Base-by-base conservation (phyloP, 2,113 vertebrate species). In the Columbina picui region DNA sequence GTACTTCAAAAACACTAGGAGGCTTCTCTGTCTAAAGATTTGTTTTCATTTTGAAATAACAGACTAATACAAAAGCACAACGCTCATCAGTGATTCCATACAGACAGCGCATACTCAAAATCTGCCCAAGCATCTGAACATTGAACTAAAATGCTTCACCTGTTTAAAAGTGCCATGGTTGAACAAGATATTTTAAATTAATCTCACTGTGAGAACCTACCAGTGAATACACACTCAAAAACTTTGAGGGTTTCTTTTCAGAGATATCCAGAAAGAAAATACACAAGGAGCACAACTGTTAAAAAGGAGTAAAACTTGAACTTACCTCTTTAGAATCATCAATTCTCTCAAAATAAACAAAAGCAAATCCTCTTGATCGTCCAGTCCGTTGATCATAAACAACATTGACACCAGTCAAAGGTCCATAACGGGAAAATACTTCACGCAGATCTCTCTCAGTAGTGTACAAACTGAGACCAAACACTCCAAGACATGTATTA, bases 381-480 rank as follows among this genome's bases (percentile, higher is more conserved):
- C 99, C 98, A 18, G 99, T 99, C 81, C 99, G 98, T 70, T 99
- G 99, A 97, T 99, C 99, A 67, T 99, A 99, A 88, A 99, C 99
- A 41, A 99, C 99, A 64, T 99, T 99, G 96, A 99, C 99, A 61
- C 99, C 99, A 45, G 98, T 98, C 96, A 99, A 96, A 55, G 99
- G 99, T 75, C 99, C 99, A 0, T 99, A 99, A 69, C 98, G 98
- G n/a, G 99, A 99, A 96, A 99, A 99, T 56, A 99, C 99, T 97
- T 99, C 99, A 89, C 99, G 98, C 90, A 99, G 95, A 95, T 99
- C 99, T 69, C 98, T 98, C 97, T 99, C 99, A 34, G 99, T 99
- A 63, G 99, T 99, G 94, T 99, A 99, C 89, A 99, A 98, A 97
- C 99, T 99, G 97, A 99, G 97, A 80, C 99, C 99, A 97, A 99